These are phyloP conservation scores for Mohoua ochrocephala DNA, from an alignment of 2,113 vertebrate species.

Conservation along the genomic window DNA sequence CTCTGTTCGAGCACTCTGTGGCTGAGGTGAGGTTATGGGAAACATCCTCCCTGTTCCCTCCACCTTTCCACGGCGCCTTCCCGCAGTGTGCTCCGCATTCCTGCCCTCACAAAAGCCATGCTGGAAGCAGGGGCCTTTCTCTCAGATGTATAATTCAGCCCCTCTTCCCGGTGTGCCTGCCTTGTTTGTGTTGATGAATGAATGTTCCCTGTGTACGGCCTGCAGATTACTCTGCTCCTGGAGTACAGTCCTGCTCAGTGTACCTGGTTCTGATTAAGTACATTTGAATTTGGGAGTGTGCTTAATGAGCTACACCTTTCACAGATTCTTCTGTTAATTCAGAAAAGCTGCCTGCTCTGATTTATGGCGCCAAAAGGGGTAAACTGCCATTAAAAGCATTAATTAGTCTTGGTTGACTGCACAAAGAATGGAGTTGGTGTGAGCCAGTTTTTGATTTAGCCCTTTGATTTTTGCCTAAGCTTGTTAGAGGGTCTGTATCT, in stretches of 20 bases:
- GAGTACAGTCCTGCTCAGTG: background rate
- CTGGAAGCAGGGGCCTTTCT: background rate
- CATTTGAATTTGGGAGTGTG: background rate
- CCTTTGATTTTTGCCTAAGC: constrained; percentile 25
- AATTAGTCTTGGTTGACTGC: constrained; percentile 40
- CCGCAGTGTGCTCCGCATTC: background rate
- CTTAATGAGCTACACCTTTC: constrained; percentile 29
- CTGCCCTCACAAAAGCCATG: background rate
- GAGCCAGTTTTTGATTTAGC: constrained; percentile 46
- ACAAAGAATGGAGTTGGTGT: background rate
- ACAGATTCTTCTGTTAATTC: background rate
- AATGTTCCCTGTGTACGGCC: background rate
- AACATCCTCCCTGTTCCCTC: background rate
- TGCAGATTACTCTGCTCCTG: background rate
- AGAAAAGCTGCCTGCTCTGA: background rate
- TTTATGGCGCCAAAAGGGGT: constrained; percentile 15
- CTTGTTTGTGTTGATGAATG: constrained; percentile 28
- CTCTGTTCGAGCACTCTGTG: accelerated
- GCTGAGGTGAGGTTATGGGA: background rate
- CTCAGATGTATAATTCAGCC: constrained; percentile 27
- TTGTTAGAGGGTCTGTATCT: background rate
- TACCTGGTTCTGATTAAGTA: constrained; percentile 18
- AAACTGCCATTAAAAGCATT: constrained; percentile 43
- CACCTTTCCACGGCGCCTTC: background rate
- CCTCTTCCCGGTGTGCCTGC: background rate